Evolutionary conservation across 2,888 invertebrate species (phyloP).

Genomic region (Leptopilina drosophilae): DNA sequence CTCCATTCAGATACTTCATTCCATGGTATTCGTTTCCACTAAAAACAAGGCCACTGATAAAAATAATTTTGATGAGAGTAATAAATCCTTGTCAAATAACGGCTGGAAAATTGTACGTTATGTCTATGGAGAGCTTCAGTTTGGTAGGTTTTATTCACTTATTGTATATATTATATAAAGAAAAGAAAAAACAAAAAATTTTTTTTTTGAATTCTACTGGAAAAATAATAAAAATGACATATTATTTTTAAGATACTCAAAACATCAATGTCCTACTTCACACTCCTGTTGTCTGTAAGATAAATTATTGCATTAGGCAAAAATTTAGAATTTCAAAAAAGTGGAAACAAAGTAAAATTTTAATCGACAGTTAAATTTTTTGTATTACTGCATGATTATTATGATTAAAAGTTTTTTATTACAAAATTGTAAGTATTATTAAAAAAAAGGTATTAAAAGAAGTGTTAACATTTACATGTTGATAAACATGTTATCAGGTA

Average conservation of each 20-base stretch:
- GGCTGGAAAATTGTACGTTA: constrained; percentile 43
- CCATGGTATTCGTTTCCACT: constrained; percentile 40
- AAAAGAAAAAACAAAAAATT: too few relatives aligned
- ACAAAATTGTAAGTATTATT: too few relatives aligned
- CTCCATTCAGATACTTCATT: constrained; percentile 32
- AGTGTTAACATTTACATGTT: too few relatives aligned
- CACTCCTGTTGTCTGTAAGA: not conserved
- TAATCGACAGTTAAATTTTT: not conserved
- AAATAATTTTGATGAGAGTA: constrained; percentile 42
- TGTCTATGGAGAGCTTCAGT: constrained; percentile 47
- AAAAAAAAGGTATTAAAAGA: too few relatives aligned
- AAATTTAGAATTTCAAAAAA: constrained; percentile 3
- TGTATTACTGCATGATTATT: too few relatives aligned
- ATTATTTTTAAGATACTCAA: constrained; percentile 22
- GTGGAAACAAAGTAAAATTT: not conserved
- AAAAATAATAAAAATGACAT: not conserved
- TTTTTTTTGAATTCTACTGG: too few relatives aligned
- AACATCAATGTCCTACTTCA: constrained; percentile 3
- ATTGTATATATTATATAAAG: not conserved
- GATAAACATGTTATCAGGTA: too few relatives aligned
- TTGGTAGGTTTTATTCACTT: constrained; percentile 23
- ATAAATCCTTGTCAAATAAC: constrained; percentile 41
- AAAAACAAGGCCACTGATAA: constrained; percentile 11
- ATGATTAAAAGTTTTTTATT: too few relatives aligned
- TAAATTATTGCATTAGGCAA: not conserved